A percentile compares a stretch with the other conserved stretches of the same genome.
These are phyloP conservation scores for Bovichtus variegatus DNA, from an alignment of 2,797 vertebrate genomes.

Conservation along the genomic window DNA sequence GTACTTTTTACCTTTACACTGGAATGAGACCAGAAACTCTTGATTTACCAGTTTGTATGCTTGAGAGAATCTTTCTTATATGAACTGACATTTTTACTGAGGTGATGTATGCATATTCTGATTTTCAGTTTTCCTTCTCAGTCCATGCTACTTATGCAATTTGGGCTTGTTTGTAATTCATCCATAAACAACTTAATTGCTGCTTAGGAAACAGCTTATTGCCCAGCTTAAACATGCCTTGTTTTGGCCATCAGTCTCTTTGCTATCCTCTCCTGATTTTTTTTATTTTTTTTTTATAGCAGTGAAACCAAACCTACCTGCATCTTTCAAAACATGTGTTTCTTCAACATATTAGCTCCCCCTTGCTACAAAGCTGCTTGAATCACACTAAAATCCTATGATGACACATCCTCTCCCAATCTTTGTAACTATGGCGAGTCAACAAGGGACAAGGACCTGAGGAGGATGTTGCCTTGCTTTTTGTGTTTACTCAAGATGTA, in stretches of 20 bases:
- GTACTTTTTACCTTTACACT: slow-evolving; percentile 17
- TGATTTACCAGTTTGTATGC: slow-evolving; percentile 47
- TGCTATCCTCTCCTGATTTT: background rate
- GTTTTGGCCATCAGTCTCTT: background rate
- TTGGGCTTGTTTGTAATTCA: slow-evolving; percentile 5
- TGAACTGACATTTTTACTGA: background rate
- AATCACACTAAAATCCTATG: slow-evolving; percentile 30
- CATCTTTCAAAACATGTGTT: slow-evolving; percentile 30
- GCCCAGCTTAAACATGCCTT: background rate
- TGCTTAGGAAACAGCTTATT: background rate
- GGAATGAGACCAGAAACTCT: slow-evolving; percentile 55
- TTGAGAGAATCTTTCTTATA: slow-evolving; percentile 7
- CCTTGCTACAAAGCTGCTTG: slow-evolving; percentile 41
- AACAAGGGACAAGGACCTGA: slow-evolving; percentile 65
- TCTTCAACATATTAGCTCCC: slow-evolving; percentile 36
- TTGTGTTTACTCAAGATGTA: slow-evolving; percentile 48
- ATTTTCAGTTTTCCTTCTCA: background rate
- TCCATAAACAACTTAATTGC: background rate
- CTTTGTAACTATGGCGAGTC: slow-evolving; percentile 67
- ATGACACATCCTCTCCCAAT: slow-evolving; percentile 62
- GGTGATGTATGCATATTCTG: background rate
- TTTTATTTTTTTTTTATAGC: background rate
- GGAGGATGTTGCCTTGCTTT: slow-evolving; percentile 56
- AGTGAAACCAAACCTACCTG: slow-evolving; percentile 14
- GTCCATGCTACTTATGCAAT: background rate